These are phyloP conservation scores for Petromus typicus DNA, from an alignment of 2,113 vertebrate species.

Conservation along the genomic window DNA sequence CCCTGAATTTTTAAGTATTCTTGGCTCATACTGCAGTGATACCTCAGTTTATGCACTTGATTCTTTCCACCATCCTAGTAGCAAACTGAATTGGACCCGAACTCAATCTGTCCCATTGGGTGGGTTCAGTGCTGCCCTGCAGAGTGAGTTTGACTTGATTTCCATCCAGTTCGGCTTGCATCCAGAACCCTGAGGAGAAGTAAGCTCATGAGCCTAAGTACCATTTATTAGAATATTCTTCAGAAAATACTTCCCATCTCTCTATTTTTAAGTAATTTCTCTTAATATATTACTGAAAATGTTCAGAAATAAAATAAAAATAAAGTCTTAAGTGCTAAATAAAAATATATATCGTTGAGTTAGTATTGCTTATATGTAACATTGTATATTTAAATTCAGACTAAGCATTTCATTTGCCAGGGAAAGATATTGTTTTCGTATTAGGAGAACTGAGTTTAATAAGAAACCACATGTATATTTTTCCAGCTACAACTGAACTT, in stretches of 20 bases:
- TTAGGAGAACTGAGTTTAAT: neutral
- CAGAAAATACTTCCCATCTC: neutral
- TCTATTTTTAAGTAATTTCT: constrained; percentile 9
- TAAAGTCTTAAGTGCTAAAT: neutral
- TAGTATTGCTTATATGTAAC: constrained; percentile 15
- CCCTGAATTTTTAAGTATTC: neutral
- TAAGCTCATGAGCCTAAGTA: neutral
- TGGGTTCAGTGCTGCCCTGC: neutral
- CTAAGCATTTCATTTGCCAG: neutral
- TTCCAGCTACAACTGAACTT: neutral
- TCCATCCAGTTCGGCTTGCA: neutral
- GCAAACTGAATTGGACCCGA: neutral
- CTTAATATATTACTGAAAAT: neutral
- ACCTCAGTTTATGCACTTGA: neutral
- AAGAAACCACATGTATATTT: constrained; percentile 26
- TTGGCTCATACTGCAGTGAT: neutral
- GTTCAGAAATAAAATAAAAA: neutral
- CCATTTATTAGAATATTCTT: neutral
- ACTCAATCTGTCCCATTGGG: too few relatives aligned
- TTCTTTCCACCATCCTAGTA: neutral
- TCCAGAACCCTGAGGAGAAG: neutral
- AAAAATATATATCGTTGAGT: neutral
- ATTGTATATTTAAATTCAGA: neutral
- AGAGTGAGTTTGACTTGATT: neutral
- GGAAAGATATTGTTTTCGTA: neutral